Percentiles rank a stretch among this genome's conserved stretches.
Evolutionary conservation across 2,888 invertebrate species (phyloP).

Genomic region (Pseudolycoriella hygida): DNA sequence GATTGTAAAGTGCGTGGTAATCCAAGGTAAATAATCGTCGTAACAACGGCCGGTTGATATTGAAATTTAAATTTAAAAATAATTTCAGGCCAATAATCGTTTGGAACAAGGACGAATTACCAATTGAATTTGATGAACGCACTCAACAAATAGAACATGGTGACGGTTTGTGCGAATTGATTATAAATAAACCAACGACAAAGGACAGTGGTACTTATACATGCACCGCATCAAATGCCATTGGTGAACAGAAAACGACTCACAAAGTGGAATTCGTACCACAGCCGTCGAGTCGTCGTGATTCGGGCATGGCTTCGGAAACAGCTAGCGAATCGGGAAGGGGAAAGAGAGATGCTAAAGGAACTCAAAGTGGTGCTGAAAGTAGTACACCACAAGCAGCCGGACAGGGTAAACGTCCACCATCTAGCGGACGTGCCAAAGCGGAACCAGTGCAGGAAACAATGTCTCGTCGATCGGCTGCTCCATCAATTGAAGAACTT

Average conservation of each 20-base stretch:
- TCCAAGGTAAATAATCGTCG: slow-evolving; percentile 29
- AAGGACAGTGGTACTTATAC: slow-evolving; percentile 34
- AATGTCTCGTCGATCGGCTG: slow-evolving; percentile 15
- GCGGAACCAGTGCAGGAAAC: slow-evolving; percentile 11
- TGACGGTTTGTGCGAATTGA: slow-evolving; percentile 57
- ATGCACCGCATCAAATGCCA: slow-evolving; percentile 47
- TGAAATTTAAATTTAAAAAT: too few species aligned
- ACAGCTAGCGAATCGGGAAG: slow-evolving; percentile 8
- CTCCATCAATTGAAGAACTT: slow-evolving; percentile 18
- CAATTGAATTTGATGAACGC: slow-evolving; percentile 37
- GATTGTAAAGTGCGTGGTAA: slow-evolving; percentile 67
- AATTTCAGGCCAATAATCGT: slow-evolving; percentile 35
- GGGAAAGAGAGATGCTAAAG: slow-evolving; percentile 15
- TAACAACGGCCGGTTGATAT: too few species aligned
- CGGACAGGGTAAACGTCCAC: slow-evolving; percentile 13
- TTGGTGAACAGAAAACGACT: slow-evolving; percentile 54
- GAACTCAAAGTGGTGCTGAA: slow-evolving; percentile 13
- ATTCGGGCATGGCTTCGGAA: slow-evolving; percentile 18
- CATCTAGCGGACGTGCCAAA: slow-evolving; percentile 32
- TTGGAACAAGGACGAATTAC: slow-evolving; percentile 55
- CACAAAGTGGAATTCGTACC: slow-evolving; percentile 48
- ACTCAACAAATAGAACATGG: slow-evolving; percentile 48
- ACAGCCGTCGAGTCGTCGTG: slow-evolving; percentile 9
- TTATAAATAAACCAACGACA: slow-evolving; percentile 45
- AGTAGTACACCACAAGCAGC: slow-evolving; percentile 15